A percentile compares a stretch with the other conserved stretches of the same genome.
These are phyloP conservation scores for Cossypha caffra DNA, from an alignment of 2,797 vertebrate species.

Conservation along the genomic window DNA sequence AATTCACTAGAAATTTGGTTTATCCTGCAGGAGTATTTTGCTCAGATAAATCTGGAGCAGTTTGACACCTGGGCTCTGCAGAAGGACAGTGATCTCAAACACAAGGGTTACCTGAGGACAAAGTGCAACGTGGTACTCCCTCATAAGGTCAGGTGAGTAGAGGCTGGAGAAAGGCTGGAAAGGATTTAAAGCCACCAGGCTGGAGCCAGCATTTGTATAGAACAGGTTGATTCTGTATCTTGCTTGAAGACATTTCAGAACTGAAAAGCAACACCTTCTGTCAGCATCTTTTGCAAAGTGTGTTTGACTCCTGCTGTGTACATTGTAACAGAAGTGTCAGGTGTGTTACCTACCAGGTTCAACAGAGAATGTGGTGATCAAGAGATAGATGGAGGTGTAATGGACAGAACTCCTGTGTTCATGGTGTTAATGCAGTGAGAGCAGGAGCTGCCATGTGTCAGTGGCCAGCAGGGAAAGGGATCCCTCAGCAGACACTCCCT, in stretches of 20 bases:
- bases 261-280: constrained; percentile 73
- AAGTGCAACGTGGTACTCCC: constrained; percentile 86
- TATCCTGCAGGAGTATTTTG: not conserved
- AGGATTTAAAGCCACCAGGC: constrained; percentile 94
- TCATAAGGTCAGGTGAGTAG: constrained; percentile 90
- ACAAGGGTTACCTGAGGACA: constrained; percentile 85
- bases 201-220: constrained; percentile 96
- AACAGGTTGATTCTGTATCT: constrained; percentile 86
- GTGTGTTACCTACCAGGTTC: not conserved
- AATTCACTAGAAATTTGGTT: not conserved
- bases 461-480: not conserved
- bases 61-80: not conserved
- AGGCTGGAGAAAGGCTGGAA: constrained; percentile 89
- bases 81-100: not conserved
- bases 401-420: accelerated
- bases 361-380: not conserved
- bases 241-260: constrained; percentile 94
- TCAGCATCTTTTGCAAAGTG: not conserved
- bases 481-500: not conserved
- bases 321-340: not conserved
- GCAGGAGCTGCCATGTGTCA: not conserved
- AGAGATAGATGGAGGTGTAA: not conserved
- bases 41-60: not conserved
- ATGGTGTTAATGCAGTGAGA: not conserved
- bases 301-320: not conserved